Evolutionary conservation across 53 echinoderm and acorn worm species (phyloP).

Genomic region (Apostichopus leukothele): DNA sequence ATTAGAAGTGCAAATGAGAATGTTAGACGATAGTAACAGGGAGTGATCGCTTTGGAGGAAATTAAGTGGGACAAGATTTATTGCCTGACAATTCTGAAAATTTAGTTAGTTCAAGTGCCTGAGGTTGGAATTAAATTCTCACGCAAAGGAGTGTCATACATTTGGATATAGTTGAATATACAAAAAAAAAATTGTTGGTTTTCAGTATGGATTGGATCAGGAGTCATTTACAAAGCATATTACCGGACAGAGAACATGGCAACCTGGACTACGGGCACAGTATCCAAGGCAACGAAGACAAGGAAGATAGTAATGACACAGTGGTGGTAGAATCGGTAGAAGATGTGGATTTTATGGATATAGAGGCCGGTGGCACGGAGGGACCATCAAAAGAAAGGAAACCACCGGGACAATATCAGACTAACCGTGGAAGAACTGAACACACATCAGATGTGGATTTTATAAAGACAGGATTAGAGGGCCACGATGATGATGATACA

Average conservation of each 20-base stretch:
- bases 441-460: too few relatives aligned
- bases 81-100: neutral
- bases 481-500: too few relatives aligned
- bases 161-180: neutral
- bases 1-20: neutral
- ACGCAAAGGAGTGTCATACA: neutral
- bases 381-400: neutral
- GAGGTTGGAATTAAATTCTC: neutral
- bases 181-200: neutral
- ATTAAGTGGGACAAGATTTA: neutral
- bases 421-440: too few relatives aligned
- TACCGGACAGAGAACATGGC: neutral
- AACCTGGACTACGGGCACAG: neutral
- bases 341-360: neutral
- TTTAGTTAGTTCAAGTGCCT: neutral
- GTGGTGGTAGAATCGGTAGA: neutral
- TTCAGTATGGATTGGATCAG: constrained; percentile 22
- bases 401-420: too few relatives aligned
- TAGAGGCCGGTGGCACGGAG: neutral
- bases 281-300: neutral
- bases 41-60: neutral
- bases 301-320: neutral
- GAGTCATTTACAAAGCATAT: constrained; percentile 16
- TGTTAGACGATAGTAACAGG: neutral
- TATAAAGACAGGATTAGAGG: too few relatives aligned